Evolutionary conservation across 2,888 invertebrate species (phyloP), one percentile per base, ranked within the genome.

Genomic region (Flexamia atlantica): DNA sequence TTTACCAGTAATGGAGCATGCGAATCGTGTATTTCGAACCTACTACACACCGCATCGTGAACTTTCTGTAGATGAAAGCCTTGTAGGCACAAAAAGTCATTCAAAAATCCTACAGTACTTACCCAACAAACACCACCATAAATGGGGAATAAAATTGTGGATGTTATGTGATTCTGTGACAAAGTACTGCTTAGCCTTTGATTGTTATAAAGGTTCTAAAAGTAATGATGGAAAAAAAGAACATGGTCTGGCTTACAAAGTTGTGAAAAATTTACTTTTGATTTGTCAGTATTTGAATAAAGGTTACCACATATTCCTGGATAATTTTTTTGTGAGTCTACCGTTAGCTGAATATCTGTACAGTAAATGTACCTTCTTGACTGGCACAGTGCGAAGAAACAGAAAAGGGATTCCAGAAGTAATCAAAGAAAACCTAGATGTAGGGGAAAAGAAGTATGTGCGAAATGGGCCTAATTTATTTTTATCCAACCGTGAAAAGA

Each of bases 191-290:
- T n/a, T 79, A 7, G 40, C 36, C 2, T 76, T 83, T 10, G 81
- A 28, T 53, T 80, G 80, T 36, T 84, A 84, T 36, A 84, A 81
- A 79, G 72, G 81, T 10, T 64, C 46, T n/a, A 76, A 76, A 17
- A 42, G 12, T 9, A 42, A 28, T 32, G 40, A 28, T 25, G 40
- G 40, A n/a, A 70, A 40, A n/a, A 70, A 40, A 20, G 36, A 70
- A 9, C 40, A 70, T n/a, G 70, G 70, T 2, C 20, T 70, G 9
- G 40, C 70, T n/a, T n/a, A 28, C 20, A 70, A 7, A 70, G 70
- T 70, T 70, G 70, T 70, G n/a, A 30, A 50, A 30, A 82, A 82
- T n/a, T 25, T 82, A 9, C 12, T 72, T 12, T 28, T 72, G 14
- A 32, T 70, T 30, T 50, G 82, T 12, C 40, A 42, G 20, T 70